phyloP scores from a whole-genome alignment of 2,797 vertebrate species.

The Allobates femoralis region DNA sequence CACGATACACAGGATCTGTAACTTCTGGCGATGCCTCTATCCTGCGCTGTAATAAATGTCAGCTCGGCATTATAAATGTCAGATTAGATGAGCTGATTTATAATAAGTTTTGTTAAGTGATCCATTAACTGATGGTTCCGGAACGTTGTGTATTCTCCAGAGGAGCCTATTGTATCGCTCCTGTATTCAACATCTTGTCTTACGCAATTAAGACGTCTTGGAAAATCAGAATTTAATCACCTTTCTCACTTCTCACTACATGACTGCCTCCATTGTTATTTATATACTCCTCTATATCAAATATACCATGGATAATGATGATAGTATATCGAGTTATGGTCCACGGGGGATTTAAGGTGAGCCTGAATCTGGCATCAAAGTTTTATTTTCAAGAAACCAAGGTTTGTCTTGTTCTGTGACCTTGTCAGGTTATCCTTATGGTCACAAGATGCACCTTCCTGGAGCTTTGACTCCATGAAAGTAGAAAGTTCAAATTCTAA shows the following conservation, averaged over 20 bases:
- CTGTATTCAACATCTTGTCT: background rate
- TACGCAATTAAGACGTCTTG: background rate
- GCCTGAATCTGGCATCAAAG: background rate
- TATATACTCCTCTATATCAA: background rate
- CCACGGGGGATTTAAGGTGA: background rate
- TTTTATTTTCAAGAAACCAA: background rate
- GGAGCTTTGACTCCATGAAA: too few relatives aligned
- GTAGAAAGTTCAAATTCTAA: too few relatives aligned
- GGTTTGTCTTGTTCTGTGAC: too few relatives aligned
- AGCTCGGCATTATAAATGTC: conserved; percentile 8
- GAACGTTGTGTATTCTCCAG: background rate
- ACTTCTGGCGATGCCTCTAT: background rate
- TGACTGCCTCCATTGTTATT: background rate
- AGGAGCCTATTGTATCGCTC: background rate
- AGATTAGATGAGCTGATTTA: background rate
- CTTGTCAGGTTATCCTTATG: too few relatives aligned
- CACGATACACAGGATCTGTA: background rate
- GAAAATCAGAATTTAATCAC: background rate
- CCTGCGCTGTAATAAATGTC: background rate
- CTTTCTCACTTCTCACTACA: background rate
- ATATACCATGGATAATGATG: background rate
- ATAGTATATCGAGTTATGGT: background rate
- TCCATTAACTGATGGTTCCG: conserved; percentile 4
- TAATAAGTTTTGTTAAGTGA: conserved; percentile 19
- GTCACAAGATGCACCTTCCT: too few relatives aligned